These are phyloP conservation scores for Pangasius djambal DNA, from an alignment of 2,797 vertebrate genomes.

Conservation along the genomic window DNA sequence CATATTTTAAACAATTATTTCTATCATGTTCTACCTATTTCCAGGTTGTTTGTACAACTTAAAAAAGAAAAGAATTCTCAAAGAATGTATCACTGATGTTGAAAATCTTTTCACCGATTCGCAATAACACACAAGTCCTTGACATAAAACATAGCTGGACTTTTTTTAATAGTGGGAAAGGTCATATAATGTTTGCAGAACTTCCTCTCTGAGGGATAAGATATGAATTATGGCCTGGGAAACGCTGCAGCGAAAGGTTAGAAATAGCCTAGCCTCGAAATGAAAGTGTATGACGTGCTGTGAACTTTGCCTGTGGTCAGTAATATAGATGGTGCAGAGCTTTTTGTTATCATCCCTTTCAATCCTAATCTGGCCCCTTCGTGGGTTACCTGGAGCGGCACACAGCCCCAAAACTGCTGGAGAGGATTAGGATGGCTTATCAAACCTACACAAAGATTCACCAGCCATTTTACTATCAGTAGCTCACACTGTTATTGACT, in stretches of 20 bases:
- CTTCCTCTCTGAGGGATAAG: background rate
- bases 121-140: background rate
- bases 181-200: slow-evolving; percentile 23
- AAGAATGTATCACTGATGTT: background rate
- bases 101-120: background rate
- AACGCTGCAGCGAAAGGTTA: slow-evolving; percentile 30
- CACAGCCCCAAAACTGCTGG: slow-evolving; percentile 33
- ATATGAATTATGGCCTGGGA: slow-evolving; percentile 29
- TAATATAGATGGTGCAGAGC: slow-evolving; percentile 40
- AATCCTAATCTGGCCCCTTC: slow-evolving; percentile 53
- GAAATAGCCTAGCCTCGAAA: slow-evolving; percentile 36
- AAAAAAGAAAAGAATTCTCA: background rate
- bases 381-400: slow-evolving; percentile 34
- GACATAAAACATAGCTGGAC: background rate
- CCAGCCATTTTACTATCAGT: slow-evolving; percentile 44
- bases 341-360: slow-evolving; percentile 37
- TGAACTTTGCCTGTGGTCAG: slow-evolving; percentile 50
- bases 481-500: slow-evolving; percentile 41
- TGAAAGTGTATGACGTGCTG: slow-evolving; percentile 30
- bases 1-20: background rate
- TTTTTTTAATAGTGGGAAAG: slow-evolving; percentile 29
- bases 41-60: background rate
- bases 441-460: slow-evolving; percentile 53
- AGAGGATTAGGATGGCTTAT: slow-evolving; percentile 60
- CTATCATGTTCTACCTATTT: no score